These are phyloP conservation scores for Remorina albescens DNA, from an alignment of 2,797 vertebrate species.

Conservation along the genomic window DNA sequence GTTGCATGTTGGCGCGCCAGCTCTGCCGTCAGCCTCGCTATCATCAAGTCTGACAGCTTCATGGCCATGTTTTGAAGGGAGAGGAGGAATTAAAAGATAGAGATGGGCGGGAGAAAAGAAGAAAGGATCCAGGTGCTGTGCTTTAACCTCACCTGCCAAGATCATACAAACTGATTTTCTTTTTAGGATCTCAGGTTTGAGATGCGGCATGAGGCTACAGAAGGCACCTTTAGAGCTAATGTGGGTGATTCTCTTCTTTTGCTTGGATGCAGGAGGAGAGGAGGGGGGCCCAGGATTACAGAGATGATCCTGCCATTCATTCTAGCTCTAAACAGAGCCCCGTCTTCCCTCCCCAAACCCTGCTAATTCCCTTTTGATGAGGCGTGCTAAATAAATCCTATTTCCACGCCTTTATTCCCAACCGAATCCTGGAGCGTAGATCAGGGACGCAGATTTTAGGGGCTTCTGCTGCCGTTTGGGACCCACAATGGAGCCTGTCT, in stretches of 20 bases:
- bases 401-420: conserved; percentile 88
- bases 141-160: conserved; percentile 66
- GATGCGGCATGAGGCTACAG: conserved; percentile 58
- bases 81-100: conserved; percentile 73
- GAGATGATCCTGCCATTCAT: conserved; percentile 85
- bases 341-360: conserved; percentile 82
- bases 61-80: conserved; percentile 76
- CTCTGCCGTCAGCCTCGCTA: conserved; percentile 75
- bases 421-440: conserved; percentile 91
- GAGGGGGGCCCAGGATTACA: conserved; percentile 76
- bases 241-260: conserved; percentile 72
- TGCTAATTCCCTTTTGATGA: conserved; percentile 90
- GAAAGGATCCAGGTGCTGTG: conserved; percentile 56
- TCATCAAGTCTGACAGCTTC: conserved; percentile 83
- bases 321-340: conserved; percentile 79
- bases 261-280: conserved; percentile 60
- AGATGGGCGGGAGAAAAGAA: conserved; percentile 45
- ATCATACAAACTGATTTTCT: conserved; percentile 54
- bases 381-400: conserved; percentile 94
- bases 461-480: conserved; percentile 83
- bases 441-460: conserved; percentile 90
- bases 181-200: conserved; percentile 61
- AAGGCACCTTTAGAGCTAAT: conserved; percentile 68
- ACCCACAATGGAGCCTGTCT: conserved; percentile 84
- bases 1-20: conserved; percentile 81